Base-by-base conservation (phyloP, 2,113 vertebrate species). In the Cinclus cinclus region DNA sequence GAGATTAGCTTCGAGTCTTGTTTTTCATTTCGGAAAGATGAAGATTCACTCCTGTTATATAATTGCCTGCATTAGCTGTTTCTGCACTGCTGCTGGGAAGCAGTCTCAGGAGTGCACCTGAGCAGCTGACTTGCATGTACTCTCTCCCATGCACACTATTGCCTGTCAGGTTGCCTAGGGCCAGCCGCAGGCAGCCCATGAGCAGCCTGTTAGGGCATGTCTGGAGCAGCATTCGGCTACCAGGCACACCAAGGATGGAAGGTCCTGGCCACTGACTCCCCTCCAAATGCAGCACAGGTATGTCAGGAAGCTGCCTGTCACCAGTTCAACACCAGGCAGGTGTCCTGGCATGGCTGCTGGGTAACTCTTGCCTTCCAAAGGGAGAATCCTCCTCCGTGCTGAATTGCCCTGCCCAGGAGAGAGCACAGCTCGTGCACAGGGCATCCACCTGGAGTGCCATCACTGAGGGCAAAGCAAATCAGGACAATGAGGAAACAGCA, bases 301-400 rank as follows among this genome's bases (percentile, higher is more conserved):
- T 16, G 27, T 35, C 27, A 47, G 53, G 50, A 63, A 1, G 2
- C 20, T 37, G 49, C 33, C 33, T 63, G 67, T 46, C 18, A 5
- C 24, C 2, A 2, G 15, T 17, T 49, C 37, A 25, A 24, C 9
- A 15, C 7, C 14, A 25, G 53, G 64, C 11, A 10, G 50, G 63
- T 2, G 2, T 50, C 49, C 52, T 69, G 58, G 44, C 11, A 6
- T 0, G 18, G 58, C 58, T 87, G 46, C 33, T 28, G 6, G 4
- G 37, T 8, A 15, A 23, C 25, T 6, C 8, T 74, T n/a, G 12
- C 22, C 49, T 74, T 55, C 67, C 60, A 42, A 80, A 63, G 47
- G 53, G 70, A 30, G 22, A 59, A 42, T n/a, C 22, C 21, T 76
- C 24, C 30, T 0, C 0, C 0, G 0, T 0, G 1, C 15, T 0